Conservation (phyloP, 2,113 vertebrate species). For the Paracanthobrama guichenoti region DNA sequence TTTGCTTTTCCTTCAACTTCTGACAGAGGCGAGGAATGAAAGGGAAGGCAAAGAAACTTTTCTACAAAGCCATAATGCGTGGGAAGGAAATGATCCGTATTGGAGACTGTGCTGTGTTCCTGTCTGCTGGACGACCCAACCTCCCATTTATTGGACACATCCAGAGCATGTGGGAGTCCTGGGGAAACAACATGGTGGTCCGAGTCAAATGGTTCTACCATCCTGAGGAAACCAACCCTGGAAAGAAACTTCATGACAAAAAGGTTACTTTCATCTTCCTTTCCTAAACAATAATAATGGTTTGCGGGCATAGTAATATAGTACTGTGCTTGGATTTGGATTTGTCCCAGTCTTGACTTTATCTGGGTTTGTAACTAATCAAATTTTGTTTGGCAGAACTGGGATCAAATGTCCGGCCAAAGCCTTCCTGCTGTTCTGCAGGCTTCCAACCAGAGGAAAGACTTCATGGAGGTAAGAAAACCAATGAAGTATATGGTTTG, state of each 20-base stretch:
- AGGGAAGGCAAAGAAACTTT: slow-evolving; percentile 96
- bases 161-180: slow-evolving; percentile 99
- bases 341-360: neutral
- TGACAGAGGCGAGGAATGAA: slow-evolving; percentile 96
- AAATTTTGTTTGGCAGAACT: slow-evolving; percentile 76
- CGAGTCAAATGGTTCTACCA: slow-evolving; percentile 99
- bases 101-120: slow-evolving; percentile 94
- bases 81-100: slow-evolving; percentile 97
- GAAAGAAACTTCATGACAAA: slow-evolving; percentile 92
- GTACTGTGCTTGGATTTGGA: neutral
- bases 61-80: slow-evolving; percentile 97
- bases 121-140: slow-evolving; percentile 95
- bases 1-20: neutral
- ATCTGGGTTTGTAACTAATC: slow-evolving; percentile 15
- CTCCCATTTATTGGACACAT: slow-evolving; percentile 97
- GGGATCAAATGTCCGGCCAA: slow-evolving; percentile 92
- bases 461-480: slow-evolving; percentile 93
- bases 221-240: slow-evolving; percentile 96
- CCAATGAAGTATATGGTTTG: neutral
- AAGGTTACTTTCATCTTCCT: slow-evolving; percentile 77
- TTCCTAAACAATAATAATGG: neutral
- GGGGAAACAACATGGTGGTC: slow-evolving; percentile 99
- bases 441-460: slow-evolving; percentile 91
- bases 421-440: slow-evolving; percentile 86
- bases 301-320: neutral